These are phyloP conservation scores for Ictidomys tridecemlineatus DNA, from an alignment of 2,113 vertebrate genomes.

Conservation along the genomic window DNA sequence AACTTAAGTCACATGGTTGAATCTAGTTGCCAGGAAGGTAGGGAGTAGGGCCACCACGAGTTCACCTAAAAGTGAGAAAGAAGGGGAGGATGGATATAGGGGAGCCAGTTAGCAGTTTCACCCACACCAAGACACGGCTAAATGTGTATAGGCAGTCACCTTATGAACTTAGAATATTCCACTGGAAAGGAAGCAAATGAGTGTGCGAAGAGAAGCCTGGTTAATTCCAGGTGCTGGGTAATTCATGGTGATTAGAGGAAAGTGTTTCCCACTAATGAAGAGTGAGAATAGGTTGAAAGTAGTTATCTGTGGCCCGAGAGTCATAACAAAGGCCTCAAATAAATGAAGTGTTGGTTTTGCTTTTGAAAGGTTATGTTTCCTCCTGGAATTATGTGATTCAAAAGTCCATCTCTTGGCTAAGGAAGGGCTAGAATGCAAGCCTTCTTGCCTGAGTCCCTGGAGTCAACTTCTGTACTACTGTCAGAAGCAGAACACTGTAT, in stretches of 20 bases:
- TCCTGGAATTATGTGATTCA: conserved; percentile 64
- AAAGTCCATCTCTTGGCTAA: conserved; percentile 8
- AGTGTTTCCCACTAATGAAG: conserved; percentile 85
- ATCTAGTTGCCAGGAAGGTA: not conserved
- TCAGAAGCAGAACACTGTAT: not conserved
- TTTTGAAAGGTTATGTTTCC: conserved; percentile 73
- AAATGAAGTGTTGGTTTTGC: conserved; percentile 85
- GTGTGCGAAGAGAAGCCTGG: conserved; percentile 75
- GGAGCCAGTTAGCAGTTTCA: not conserved
- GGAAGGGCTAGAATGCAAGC: not conserved
- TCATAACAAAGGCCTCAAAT: conserved; percentile 86
- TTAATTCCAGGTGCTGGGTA: conserved; percentile 77
- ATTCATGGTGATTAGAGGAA: conserved; percentile 80
- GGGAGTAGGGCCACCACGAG: not conserved
- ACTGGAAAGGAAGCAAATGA: conserved; percentile 7
- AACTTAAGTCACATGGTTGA: not conserved
- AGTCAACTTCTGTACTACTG: not conserved
- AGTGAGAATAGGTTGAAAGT: conserved; percentile 84
- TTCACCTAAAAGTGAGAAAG: not conserved
- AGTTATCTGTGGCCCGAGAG: conserved; percentile 82
- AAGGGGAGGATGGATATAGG: not conserved
- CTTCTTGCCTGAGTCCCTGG: not conserved
- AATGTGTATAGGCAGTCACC: conserved; percentile 13
- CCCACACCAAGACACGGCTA: not conserved
- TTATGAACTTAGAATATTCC: not conserved